Evolutionary conservation across 2,888 invertebrate species (phyloP).

Genomic region (Chymomyza fuscimana): DNA sequence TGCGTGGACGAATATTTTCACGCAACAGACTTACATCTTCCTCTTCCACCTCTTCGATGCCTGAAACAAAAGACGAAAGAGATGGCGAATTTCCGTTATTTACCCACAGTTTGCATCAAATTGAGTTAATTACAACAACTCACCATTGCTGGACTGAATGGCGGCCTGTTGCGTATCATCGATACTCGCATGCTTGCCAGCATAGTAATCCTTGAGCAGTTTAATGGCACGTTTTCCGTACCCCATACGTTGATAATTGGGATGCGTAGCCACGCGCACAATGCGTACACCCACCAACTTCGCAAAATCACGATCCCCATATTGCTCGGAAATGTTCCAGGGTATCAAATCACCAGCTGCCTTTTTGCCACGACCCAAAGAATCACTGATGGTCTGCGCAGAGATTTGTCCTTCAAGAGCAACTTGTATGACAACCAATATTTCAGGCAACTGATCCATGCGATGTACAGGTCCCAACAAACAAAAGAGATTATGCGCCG

Average conservation of each 20-base stretch:
- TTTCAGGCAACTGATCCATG: constrained; percentile 90
- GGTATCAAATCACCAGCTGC: constrained; percentile 98
- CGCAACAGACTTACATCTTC: constrained; percentile 84
- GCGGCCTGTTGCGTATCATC: constrained; percentile 81
- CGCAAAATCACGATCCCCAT: constrained; percentile 96
- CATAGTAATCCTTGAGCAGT: constrained; percentile 93
- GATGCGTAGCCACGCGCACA: constrained; percentile 98
- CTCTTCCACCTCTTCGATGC: constrained; percentile 81
- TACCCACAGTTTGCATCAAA: not conserved
- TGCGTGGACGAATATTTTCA: constrained; percentile 87
- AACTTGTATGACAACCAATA: constrained; percentile 94
- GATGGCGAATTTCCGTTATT: not conserved
- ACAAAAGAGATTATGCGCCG: constrained; percentile 98
- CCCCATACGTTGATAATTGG: constrained; percentile 98
- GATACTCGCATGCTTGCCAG: constrained; percentile 87
- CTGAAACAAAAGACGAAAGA: constrained; percentile 45
- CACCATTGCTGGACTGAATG: constrained; percentile 44
- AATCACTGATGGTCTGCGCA: constrained; percentile 85
- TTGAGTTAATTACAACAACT: not conserved
- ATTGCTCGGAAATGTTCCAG: constrained; percentile 98
- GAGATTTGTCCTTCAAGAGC: constrained; percentile 88
- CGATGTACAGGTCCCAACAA: constrained; percentile 92
- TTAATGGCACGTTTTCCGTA: constrained; percentile 94
- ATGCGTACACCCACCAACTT: constrained; percentile 93
- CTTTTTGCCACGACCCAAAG: constrained; percentile 91